Evolutionary conservation across 2,888 invertebrate species (phyloP).

Genomic region (Hemithea aestivaria): DNA sequence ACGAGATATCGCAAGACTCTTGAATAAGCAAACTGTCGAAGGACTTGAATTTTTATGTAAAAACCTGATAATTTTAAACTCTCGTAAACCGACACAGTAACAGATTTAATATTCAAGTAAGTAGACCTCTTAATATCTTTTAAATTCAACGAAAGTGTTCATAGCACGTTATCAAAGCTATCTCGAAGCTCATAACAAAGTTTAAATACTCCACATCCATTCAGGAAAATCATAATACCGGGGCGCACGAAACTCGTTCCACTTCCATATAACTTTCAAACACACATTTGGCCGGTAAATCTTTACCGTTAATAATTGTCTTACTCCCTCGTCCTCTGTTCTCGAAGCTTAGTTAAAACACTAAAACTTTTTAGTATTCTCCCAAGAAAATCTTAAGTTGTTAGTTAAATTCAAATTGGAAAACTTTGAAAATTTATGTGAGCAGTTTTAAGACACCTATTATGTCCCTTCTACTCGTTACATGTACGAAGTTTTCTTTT

Average conservation of each 20-base stretch:
- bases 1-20: too few relatives aligned
- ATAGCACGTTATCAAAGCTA: not conserved
- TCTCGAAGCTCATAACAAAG: conserved; percentile 4
- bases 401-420: conserved; percentile 75
- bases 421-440: conserved; percentile 72
- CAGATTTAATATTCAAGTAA: too few relatives aligned
- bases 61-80: too few relatives aligned
- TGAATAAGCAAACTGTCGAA: too few relatives aligned
- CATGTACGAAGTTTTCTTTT: conserved; percentile 31
- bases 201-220: conserved; percentile 7
- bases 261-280: conserved; percentile 32
- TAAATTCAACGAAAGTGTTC: too few relatives aligned
- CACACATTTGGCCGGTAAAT: conserved; percentile 39
- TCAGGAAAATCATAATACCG: conserved; percentile 13
- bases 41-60: too few relatives aligned
- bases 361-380: conserved; percentile 59
- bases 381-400: conserved; percentile 65
- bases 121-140: too few relatives aligned
- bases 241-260: conserved; percentile 19
- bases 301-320: conserved; percentile 46
- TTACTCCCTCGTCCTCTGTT: conserved; percentile 34
- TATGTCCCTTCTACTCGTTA: conserved; percentile 55
- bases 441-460: conserved; percentile 64
- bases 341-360: conserved; percentile 55
- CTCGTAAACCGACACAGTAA: too few relatives aligned